Percentiles rank a stretch among this genome's conserved stretches.
phyloP scores from a whole-genome alignment of 2,888 invertebrate species.

The Polia nebulosa region DNA sequence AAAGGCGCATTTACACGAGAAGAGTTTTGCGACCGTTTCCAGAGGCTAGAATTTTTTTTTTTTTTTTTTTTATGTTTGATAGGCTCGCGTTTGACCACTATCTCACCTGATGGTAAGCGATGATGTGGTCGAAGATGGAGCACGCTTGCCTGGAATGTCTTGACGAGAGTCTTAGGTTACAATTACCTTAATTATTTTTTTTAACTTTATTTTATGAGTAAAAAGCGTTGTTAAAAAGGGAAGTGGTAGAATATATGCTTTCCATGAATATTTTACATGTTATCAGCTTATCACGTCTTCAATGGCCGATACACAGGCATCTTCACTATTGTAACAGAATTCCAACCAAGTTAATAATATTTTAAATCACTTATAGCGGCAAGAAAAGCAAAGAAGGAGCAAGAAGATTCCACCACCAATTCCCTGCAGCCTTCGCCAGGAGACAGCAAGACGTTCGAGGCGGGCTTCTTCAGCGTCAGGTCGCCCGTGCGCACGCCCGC shows the following conservation, averaged over 20 bases:
- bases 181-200: neutral
- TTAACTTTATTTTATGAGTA: neutral
- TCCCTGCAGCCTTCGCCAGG: conserved; percentile 3
- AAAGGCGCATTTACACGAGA: neutral
- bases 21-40: neutral
- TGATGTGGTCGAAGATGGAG: too few species aligned
- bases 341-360: neutral
- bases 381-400: conserved; percentile 80
- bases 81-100: too few species aligned
- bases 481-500: conserved; percentile 80
- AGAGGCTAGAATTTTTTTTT: too few species aligned
- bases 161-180: neutral
- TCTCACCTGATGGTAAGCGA: too few species aligned
- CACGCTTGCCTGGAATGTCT: too few species aligned
- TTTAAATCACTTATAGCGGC: conserved; percentile 74
- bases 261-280: too few species aligned
- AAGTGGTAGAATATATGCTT: too few species aligned
- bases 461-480: conserved; percentile 84
- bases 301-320: neutral
- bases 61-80: too few species aligned
- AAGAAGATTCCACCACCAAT: conserved; percentile 39
- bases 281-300: neutral
- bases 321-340: neutral
- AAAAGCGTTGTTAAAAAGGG: neutral
- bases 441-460: conserved; percentile 83